Conservation (phyloP, 2,888 invertebrate genomes). For the Hyposoter dolosus region DNA sequence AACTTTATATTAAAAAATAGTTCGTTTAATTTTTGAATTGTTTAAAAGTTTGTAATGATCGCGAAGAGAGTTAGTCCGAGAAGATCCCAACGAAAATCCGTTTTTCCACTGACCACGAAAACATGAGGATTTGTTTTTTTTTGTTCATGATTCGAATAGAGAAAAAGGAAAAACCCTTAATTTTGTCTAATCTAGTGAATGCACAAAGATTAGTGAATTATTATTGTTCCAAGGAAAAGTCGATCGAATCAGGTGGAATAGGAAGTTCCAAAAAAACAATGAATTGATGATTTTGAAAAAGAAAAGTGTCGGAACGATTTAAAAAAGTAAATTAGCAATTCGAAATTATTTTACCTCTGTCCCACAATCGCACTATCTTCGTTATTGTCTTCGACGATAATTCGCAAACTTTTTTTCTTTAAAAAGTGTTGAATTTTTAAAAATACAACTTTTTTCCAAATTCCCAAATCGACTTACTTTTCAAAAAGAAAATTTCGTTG, state of each 20-base stretch:
- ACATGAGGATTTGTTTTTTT: not conserved
- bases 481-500: not conserved
- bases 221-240: not conserved
- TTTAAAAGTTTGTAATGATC: not conserved
- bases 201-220: not conserved
- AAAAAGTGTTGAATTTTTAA: not conserved
- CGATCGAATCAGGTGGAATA: not conserved
- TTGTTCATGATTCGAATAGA: not conserved
- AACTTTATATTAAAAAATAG: not conserved
- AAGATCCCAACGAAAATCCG: not conserved
- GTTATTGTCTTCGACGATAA: not conserved
- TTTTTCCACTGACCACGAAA: not conserved
- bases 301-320: not conserved
- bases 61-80: not conserved
- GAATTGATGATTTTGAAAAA: not conserved
- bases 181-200: not conserved
- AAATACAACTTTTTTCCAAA: not conserved
- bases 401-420: not conserved
- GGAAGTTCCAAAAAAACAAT: not conserved
- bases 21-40: not conserved
- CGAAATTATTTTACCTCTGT: not conserved
- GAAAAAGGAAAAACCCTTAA: not conserved
- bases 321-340: not conserved
- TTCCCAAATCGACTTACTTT: not conserved
- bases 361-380: not conserved